Conservation (phyloP, 2,888 invertebrate genomes). For the Melikaiella ostensackeni region DNA sequence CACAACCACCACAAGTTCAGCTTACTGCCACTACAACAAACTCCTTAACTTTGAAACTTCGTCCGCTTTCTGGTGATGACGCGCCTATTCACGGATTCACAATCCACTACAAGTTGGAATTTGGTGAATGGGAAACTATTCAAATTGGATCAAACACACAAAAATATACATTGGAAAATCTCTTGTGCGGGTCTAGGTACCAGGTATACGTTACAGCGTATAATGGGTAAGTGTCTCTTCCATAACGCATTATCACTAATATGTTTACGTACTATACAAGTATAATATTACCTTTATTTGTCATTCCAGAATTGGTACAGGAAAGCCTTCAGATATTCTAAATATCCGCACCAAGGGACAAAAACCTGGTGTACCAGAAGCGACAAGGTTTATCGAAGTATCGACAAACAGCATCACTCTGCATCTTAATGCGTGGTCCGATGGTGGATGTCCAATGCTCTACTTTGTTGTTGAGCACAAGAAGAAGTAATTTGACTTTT, state of each 20-base stretch:
- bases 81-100: slow-evolving; percentile 96
- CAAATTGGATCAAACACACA: slow-evolving; percentile 88
- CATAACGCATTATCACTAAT: too few relatives aligned
- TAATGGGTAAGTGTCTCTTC: slow-evolving; percentile 84
- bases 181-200: slow-evolving; percentile 95
- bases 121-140: slow-evolving; percentile 95
- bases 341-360: slow-evolving; percentile 95
- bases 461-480: slow-evolving; percentile 97
- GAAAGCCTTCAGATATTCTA: slow-evolving; percentile 92
- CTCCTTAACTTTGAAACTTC: slow-evolving; percentile 85
- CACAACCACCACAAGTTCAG: slow-evolving; percentile 86
- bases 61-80: slow-evolving; percentile 86
- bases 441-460: slow-evolving; percentile 96
- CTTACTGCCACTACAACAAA: slow-evolving; percentile 87
- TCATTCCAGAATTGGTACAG: slow-evolving; percentile 88
- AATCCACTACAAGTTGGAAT: slow-evolving; percentile 95
- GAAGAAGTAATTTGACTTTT: slow-evolving; percentile 84
- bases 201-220: slow-evolving; percentile 95
- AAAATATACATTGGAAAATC: slow-evolving; percentile 90
- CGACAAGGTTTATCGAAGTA: slow-evolving; percentile 93
- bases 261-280: neutral
- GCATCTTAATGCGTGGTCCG: slow-evolving; percentile 95
- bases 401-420: slow-evolving; percentile 95
- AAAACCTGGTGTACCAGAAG: slow-evolving; percentile 94
- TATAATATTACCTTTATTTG: slow-evolving; percentile 28